Percentiles rank a stretch among this genome's conserved stretches.
Conservation (phyloP, 2,797 vertebrate species). For the Liasis olivaceus region DNA sequence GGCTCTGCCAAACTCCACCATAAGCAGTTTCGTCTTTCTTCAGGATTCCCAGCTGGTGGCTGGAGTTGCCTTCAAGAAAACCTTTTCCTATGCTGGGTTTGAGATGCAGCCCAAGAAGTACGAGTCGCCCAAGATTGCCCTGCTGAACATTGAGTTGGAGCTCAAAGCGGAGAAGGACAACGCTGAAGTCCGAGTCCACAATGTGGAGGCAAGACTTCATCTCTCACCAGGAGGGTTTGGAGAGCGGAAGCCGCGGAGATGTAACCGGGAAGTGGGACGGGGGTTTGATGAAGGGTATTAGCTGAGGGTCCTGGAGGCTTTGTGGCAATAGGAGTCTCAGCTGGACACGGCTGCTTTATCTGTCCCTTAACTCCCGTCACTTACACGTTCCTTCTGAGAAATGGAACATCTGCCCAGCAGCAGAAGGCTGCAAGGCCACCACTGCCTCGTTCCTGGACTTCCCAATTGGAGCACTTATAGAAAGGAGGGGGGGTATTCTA, state of each 20-base stretch:
- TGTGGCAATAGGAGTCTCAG: not conserved
- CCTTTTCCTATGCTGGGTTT: slow-evolving; percentile 96
- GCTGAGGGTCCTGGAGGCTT: too few relatives aligned
- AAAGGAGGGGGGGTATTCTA: too few relatives aligned
- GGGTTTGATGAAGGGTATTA: too few relatives aligned
- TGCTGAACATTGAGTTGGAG: slow-evolving; percentile 95
- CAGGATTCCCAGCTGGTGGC: slow-evolving; percentile 93
- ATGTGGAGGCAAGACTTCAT: slow-evolving; percentile 80
- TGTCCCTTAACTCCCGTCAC: not conserved
- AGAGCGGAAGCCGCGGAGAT: not conserved
- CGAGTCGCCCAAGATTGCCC: slow-evolving; percentile 85
- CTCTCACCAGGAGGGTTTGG: fast-evolving
- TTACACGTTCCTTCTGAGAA: too few relatives aligned
- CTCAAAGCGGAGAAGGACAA: slow-evolving; percentile 98
- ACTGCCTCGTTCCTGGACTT: too few relatives aligned
- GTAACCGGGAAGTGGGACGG: too few relatives aligned
- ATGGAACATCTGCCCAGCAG: too few relatives aligned
- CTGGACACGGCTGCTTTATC: not conserved
- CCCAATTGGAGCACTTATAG: too few relatives aligned
- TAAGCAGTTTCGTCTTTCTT: not conserved
- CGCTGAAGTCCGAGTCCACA: slow-evolving; percentile 90
- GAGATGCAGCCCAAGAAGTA: slow-evolving; percentile 99
- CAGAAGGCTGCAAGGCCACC: too few relatives aligned
- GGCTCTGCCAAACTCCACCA: not conserved
- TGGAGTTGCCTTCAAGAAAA: slow-evolving; percentile 98